Evolutionary conservation across 1,140 invertebrate genomes (phyloP).

Genomic region (Atopsyche davidsoni): DNA sequence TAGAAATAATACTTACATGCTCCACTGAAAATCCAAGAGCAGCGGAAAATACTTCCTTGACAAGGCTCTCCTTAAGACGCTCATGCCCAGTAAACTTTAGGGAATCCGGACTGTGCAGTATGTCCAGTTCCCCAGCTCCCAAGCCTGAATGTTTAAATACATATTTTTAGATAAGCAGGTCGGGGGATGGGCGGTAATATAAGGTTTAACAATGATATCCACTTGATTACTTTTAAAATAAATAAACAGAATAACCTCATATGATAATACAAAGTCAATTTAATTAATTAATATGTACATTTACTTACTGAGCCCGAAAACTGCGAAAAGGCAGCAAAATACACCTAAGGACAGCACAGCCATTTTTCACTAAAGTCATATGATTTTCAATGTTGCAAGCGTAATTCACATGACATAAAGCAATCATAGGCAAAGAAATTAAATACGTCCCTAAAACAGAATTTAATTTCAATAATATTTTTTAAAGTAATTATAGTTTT

Average conservation of each 20-base stretch:
- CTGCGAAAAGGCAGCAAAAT: conserved; percentile 8
- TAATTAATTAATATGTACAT: background rate
- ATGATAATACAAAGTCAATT: too few relatives aligned
- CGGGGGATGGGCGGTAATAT: conserved; percentile 17
- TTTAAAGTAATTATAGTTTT: too few relatives aligned
- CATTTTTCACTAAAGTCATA: conserved; percentile 23
- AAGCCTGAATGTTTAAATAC: conserved; percentile 48
- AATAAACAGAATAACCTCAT: too few relatives aligned
- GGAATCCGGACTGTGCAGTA: conserved; percentile 60
- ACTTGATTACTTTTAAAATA: too few relatives aligned
- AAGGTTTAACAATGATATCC: too few relatives aligned
- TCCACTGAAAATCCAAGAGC: conserved; percentile 62
- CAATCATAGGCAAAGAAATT: background rate
- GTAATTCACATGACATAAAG: background rate
- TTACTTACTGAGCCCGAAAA: conserved; percentile 16
- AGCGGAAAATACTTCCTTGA: conserved; percentile 68
- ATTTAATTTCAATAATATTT: too few relatives aligned
- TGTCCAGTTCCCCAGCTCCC: conserved; percentile 59
- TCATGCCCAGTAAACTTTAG: conserved; percentile 60
- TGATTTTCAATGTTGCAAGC: conserved; percentile 11
- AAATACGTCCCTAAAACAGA: too few relatives aligned
- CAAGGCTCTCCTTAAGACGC: conserved; percentile 52
- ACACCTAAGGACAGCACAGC: conserved; percentile 14
- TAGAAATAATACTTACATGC: conserved; percentile 32
- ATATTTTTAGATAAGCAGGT: conserved; percentile 25